phyloP scores from a whole-genome alignment of 2,113 vertebrate genomes.

The Silurus meridionalis region DNA sequence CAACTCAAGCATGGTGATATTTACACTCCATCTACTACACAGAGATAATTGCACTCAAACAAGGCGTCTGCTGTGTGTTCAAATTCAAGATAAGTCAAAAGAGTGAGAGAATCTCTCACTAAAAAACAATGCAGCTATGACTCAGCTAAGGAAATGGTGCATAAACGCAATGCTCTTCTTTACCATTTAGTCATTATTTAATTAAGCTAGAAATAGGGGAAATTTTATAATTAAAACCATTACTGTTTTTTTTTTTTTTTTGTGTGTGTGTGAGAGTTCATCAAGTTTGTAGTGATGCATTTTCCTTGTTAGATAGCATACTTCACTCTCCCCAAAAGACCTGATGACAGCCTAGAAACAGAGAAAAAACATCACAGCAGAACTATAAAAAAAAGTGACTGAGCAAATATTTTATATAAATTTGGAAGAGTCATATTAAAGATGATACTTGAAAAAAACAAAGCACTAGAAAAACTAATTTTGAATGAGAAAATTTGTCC shows the following conservation, averaged over 20 bases:
- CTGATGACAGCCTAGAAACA: background rate
- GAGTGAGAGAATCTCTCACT: constrained; percentile 10
- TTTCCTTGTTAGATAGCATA: background rate
- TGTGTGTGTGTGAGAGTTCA: background rate
- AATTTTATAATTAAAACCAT: background rate
- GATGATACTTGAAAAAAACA: too few relatives aligned
- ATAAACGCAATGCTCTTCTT: background rate
- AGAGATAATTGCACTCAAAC: constrained; percentile 51
- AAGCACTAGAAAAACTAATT: too few relatives aligned
- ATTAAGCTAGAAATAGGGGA: background rate
- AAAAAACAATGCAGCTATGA: constrained; percentile 30
- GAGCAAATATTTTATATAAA: background rate
- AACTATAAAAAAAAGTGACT: background rate
- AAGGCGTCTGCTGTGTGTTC: constrained; percentile 25
- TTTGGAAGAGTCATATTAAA: too few relatives aligned
- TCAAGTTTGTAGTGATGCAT: background rate
- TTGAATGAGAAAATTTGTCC: background rate
- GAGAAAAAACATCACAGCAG: background rate
- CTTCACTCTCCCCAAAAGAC: background rate
- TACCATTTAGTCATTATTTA: background rate
- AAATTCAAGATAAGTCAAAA: constrained; percentile 27
- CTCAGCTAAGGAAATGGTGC: constrained; percentile 1
- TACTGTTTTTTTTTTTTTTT: background rate
- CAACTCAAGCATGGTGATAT: constrained; percentile 37
- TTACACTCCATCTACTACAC: constrained; percentile 32